Evolutionary conservation across 2,113 vertebrate genomes (phyloP), one percentile per base, ranked within the genome.

Genomic region (Procavia capensis): DNA sequence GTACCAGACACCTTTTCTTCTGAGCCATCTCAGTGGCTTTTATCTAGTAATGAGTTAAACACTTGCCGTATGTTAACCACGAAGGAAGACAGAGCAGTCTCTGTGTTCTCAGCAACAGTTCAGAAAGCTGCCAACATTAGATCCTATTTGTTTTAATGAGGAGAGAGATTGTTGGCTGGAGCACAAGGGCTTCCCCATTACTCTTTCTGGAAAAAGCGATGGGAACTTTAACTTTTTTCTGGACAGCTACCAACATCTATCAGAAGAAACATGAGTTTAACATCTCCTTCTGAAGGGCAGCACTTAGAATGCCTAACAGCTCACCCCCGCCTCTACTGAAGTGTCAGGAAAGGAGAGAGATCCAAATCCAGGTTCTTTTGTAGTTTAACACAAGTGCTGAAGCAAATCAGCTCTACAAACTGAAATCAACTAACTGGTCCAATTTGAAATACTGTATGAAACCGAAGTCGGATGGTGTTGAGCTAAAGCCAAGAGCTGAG

Each of bases 81-180:
- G 16, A 68, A 91, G 76, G 85, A 81, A 96, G 93, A 98, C 97
- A 97, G 95, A 97, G 78, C 72, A 22, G 96, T 31, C 97, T 97
- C 96, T 97, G 95, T 98, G 59, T 93, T 47, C 93, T 92, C 87
- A 93, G 95, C 96, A 95, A 94, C 93, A 91, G 89, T 66, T 63
- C 84, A n/a, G 72, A 86, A 74, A 90, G 84, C 96, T 97, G 97
- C 96, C 97, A 98, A 81, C 94, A 88, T 95, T 88, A 61, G 86
- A 96, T 86, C 90, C 96, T 97, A 97, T 97, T 98, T 97, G 96
- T 98, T 97, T 97, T 97, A 96, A 95, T 96, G 96, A 97, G 97
- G 97, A 97, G 96, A 97, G 97, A 90, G 80, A 97, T 97, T 97
- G 87, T 96, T 98, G 97, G 96, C 97, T 79, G 82, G 94, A 96